A percentile compares a stretch with the other conserved stretches of the same genome.
phyloP scores from a whole-genome alignment of 2,113 vertebrate species.

The Podiceps cristatus region DNA sequence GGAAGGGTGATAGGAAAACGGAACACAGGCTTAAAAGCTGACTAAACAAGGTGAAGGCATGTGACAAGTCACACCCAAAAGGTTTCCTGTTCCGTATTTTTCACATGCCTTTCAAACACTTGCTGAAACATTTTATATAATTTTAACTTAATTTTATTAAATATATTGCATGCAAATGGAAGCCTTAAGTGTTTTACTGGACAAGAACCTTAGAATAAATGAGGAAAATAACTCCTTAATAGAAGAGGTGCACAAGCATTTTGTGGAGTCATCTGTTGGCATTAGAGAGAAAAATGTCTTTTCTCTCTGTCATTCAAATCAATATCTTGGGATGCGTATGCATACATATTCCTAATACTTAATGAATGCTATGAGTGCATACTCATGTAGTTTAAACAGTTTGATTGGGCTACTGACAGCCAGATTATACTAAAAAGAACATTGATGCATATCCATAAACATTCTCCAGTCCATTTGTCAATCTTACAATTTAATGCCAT shows the following conservation, averaged over 20 bases:
- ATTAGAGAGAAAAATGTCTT: neutral
- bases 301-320: neutral
- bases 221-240: neutral
- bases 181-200: neutral
- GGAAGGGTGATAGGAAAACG: neutral
- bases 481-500: neutral
- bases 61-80: neutral
- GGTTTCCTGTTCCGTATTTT: neutral
- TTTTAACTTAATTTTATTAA: neutral
- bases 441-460: neutral
- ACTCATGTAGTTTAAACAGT: neutral
- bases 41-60: neutral
- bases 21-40: neutral
- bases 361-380: neutral
- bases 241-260: neutral
- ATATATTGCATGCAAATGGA: neutral
- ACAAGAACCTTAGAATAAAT: neutral
- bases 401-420: neutral
- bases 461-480: neutral
- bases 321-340: neutral
- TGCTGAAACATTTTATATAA: neutral
- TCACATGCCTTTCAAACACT: neutral
- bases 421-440: neutral
- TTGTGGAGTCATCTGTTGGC: neutral
- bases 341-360: neutral